Conservation (phyloP, 64 coral and sea anemone genomes). For the Montipora cactus region DNA sequence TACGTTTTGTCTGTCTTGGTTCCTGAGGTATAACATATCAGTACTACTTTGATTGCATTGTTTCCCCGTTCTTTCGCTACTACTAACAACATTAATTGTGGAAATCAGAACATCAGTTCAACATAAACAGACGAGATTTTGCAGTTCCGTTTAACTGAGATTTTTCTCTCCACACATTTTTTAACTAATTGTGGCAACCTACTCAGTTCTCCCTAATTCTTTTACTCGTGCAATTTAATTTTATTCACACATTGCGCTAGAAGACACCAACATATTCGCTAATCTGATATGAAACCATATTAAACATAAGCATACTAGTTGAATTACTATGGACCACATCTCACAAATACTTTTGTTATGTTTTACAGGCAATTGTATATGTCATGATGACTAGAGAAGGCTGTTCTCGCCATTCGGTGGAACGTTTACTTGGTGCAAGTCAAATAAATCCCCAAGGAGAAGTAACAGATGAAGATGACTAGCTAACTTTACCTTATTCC, state of each 20-base stretch:
- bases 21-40: neutral
- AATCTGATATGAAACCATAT: too few relatives aligned
- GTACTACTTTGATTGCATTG: too few relatives aligned
- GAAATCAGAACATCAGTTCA: too few relatives aligned
- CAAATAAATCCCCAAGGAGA: neutral
- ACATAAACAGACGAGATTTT: too few relatives aligned
- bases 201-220: neutral
- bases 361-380: neutral
- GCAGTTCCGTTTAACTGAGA: too few relatives aligned
- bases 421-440: neutral
- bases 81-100: too few relatives aligned
- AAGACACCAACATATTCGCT: too few relatives aligned
- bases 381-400: neutral
- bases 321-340: neutral
- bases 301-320: neutral
- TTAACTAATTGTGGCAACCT: too few relatives aligned
- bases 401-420: neutral
- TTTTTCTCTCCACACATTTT: too few relatives aligned
- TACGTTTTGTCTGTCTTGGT: constrained; percentile 3
- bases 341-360: neutral
- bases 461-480: neutral
- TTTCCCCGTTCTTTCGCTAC: too few relatives aligned
- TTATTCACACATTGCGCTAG: too few relatives aligned
- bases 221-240: too few relatives aligned
- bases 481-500: neutral